These are phyloP conservation scores for Bufo bufo DNA, from an alignment of 2,113 vertebrate species.

Conservation along the genomic window DNA sequence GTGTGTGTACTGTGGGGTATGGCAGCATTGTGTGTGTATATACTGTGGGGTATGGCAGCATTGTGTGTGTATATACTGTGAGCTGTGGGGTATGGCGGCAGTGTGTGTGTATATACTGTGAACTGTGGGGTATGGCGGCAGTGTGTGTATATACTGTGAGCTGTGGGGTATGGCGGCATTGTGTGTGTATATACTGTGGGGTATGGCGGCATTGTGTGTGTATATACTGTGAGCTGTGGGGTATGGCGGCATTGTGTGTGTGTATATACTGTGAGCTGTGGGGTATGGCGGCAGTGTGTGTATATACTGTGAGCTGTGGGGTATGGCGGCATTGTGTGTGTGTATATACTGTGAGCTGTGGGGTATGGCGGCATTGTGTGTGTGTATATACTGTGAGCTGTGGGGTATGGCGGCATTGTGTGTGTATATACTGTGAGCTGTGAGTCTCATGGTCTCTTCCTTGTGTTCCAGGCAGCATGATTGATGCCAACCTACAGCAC, in stretches of 20 bases:
- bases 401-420: too few species aligned
- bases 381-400: too few species aligned
- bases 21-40: not conserved
- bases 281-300: not conserved
- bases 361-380: too few species aligned
- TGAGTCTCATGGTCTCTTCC: not conserved
- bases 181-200: not conserved
- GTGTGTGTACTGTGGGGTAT: not conserved
- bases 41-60: not conserved
- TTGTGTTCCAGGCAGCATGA: slow-evolving; percentile 79
- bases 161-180: too few species aligned
- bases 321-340: too few species aligned
- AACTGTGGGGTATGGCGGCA: too few species aligned
- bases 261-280: not conserved
- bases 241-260: not conserved
- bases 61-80: not conserved
- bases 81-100: not conserved
- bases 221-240: not conserved
- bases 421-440: not conserved
- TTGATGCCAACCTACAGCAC: slow-evolving; percentile 91
- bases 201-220: not conserved
- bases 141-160: not conserved
- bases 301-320: not conserved
- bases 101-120: not conserved
- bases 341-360: too few species aligned